Evolutionary conservation across 1,140 invertebrate species (phyloP).

Genomic region (Ruditapes philippinarum): DNA sequence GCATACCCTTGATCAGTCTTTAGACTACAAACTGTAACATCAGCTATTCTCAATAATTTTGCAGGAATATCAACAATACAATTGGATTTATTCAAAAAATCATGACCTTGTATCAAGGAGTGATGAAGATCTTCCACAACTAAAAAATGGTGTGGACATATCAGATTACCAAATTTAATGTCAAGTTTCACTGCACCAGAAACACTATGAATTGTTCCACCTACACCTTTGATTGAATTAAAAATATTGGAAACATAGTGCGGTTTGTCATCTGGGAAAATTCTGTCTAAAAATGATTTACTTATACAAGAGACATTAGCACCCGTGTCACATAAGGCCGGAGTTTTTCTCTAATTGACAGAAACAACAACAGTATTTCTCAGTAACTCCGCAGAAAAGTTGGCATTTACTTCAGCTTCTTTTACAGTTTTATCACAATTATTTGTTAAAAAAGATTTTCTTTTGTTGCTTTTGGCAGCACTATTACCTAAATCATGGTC

Average conservation of each 20-base stretch:
- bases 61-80: neutral
- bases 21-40: neutral
- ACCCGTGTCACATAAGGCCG: conserved; percentile 32
- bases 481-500: too few relatives aligned
- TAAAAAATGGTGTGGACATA: neutral
- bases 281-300: neutral
- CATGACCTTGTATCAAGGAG: conserved; percentile 7
- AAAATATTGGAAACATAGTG: neutral
- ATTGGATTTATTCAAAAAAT: conserved; percentile 1
- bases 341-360: conserved; percentile 5
- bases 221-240: conserved; percentile 8
- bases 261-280: neutral
- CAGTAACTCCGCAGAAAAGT: neutral
- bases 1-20: conserved; percentile 7
- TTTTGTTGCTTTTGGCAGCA: too few relatives aligned
- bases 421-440: neutral
- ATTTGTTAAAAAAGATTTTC: neutral
- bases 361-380: conserved; percentile 41
- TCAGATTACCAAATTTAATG: neutral
- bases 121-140: conserved; percentile 36
- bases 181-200: neutral
- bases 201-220: conserved; percentile 15
- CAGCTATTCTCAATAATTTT: conserved; percentile 3
- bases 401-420: conserved; percentile 3
- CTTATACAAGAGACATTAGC: conserved; percentile 23